Percentiles rank a stretch among this genome's conserved stretches.
Evolutionary conservation across 2,888 invertebrate genomes (phyloP).

Genomic region (Synergus japonicus): DNA sequence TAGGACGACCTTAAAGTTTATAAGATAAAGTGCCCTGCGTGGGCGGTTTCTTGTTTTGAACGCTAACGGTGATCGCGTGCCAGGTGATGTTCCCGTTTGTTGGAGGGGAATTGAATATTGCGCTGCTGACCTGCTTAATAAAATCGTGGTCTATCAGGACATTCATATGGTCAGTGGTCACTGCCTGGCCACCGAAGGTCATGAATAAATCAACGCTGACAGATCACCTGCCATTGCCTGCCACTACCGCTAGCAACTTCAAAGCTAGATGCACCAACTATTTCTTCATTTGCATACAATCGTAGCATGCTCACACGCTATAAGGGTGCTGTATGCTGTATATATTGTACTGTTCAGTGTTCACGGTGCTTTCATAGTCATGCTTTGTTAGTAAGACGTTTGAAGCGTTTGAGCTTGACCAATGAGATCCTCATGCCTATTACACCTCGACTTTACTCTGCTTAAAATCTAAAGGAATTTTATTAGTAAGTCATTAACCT

Average conservation of each 20-base stretch:
- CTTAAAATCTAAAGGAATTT: not conserved
- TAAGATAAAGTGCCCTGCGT: conserved; percentile 33
- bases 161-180: conserved; percentile 45
- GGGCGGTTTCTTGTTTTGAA: conserved; percentile 56
- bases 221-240: conserved; percentile 16
- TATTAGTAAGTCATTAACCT: not conserved
- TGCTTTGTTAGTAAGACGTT: conserved; percentile 31
- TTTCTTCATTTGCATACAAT: conserved; percentile 34
- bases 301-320: conserved; percentile 1
- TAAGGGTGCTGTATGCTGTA: conserved; percentile 10
- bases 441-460: not conserved
- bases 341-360: not conserved
- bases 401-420: conserved; percentile 5
- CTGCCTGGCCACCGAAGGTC: conserved; percentile 41
- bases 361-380: conserved; percentile 28
- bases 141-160: conserved; percentile 42
- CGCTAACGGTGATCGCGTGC: conserved; percentile 65
- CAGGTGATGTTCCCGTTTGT: conserved; percentile 66
- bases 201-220: conserved; percentile 20
- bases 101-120: conserved; percentile 49
- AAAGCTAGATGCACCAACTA: not conserved
- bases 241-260: conserved; percentile 1
- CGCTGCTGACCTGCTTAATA: conserved; percentile 48
- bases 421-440: conserved; percentile 6
- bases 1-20: conserved; percentile 10